Percentiles rank a stretch among this genome's conserved stretches.
These are phyloP conservation scores for Ascaphus truei DNA, from an alignment of 2,113 vertebrate genomes.

Conservation along the genomic window DNA sequence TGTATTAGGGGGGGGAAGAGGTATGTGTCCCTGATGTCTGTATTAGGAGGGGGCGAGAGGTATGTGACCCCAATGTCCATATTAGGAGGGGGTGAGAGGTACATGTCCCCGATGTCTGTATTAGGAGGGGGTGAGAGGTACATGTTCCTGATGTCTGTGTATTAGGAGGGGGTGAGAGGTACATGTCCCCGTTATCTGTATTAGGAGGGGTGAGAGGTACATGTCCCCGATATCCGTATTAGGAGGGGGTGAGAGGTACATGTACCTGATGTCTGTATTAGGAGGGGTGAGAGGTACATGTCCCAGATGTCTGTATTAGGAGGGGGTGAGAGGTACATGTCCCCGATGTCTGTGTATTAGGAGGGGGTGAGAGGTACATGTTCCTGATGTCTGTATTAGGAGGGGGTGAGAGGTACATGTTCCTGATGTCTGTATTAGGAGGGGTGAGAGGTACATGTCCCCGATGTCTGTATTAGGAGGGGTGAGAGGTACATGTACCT, in stretches of 20 bases:
- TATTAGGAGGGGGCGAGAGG: background rate
- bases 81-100: no score
- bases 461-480: constrained; percentile 3
- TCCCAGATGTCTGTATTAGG: no score
- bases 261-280: no score
- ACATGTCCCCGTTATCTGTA: background rate
- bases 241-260: constrained; percentile 1
- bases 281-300: no score
- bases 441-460: constrained; percentile 6
- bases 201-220: no score
- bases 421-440: no score
- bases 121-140: background rate
- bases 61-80: no score
- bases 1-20: no score
- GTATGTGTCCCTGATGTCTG: no score
- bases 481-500: constrained; percentile 21
- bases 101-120: no score
- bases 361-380: constrained; percentile 17
- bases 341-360: background rate
- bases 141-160: background rate
- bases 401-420: no score
- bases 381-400: no score
- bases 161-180: background rate
- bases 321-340: constrained; percentile 19
- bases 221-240: background rate